Evolutionary conservation across 2,113 vertebrate genomes (phyloP).

Genomic region (Eira barbara): DNA sequence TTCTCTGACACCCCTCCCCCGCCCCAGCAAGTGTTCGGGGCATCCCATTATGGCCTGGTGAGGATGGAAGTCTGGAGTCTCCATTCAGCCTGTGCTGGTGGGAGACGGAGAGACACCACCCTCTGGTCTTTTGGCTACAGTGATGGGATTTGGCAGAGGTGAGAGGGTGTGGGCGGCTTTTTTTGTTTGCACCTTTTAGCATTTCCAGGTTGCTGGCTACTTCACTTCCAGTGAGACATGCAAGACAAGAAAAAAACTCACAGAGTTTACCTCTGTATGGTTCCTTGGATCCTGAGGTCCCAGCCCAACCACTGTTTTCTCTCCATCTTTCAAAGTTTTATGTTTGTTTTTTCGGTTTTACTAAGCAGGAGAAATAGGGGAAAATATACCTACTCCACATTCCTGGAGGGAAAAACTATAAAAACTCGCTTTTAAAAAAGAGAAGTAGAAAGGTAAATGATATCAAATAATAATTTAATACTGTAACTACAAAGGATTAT

Average conservation of each 20-base stretch:
- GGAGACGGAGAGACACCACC: not conserved
- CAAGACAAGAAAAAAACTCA: not conserved
- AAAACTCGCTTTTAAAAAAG: conserved; percentile 15
- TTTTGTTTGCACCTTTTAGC: not conserved
- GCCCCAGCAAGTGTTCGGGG: not conserved
- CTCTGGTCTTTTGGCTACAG: not conserved
- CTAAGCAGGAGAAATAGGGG: not conserved
- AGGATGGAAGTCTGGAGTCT: not conserved
- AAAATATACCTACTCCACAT: not conserved
- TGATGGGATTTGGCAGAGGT: not conserved
- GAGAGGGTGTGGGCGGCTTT: too few relatives aligned
- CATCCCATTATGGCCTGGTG: not conserved
- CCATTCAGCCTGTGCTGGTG: not conserved
- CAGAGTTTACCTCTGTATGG: not conserved
- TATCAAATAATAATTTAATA: not conserved
- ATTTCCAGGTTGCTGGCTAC: not conserved
- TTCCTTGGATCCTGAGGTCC: not conserved
- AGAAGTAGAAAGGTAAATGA: not conserved
- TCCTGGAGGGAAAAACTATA: not conserved
- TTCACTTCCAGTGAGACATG: not conserved
- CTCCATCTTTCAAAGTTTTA: not conserved
- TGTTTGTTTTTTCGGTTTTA: not conserved
- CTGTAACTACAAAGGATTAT: not conserved
- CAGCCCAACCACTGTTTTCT: not conserved
- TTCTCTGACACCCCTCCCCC: not conserved